Evolutionary conservation across 2,113 vertebrate species (phyloP).

Genomic region (Salvelinus sp.): DNA sequence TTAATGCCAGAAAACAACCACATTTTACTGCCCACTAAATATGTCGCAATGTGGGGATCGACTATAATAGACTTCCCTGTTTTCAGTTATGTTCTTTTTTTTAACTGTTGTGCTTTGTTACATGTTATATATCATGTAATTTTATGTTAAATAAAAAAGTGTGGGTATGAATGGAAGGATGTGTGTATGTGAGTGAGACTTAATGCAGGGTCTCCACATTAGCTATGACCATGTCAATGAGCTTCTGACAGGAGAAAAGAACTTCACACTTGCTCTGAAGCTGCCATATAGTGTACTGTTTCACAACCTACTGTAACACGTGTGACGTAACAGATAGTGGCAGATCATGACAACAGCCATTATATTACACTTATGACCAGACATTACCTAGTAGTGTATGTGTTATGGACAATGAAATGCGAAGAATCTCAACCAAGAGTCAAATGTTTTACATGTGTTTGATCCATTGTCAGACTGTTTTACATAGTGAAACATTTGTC

Average conservation of each 20-base stretch:
- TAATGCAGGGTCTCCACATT: neutral
- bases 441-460: too few relatives aligned
- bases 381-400: neutral
- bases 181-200: neutral
- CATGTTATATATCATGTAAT: constrained; percentile 17
- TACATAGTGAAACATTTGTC: neutral
- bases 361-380: neutral
- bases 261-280: neutral
- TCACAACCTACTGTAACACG: neutral
- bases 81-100: constrained; percentile 20
- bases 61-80: constrained; percentile 15
- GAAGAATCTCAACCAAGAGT: too few relatives aligned
- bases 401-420: constrained; percentile 1
- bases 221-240: neutral
- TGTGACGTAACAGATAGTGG: neutral
- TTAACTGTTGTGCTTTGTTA: constrained; percentile 8
- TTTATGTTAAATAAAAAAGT: constrained; percentile 31
- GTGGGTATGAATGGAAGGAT: neutral
- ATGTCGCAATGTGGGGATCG: constrained; percentile 14
- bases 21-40: neutral
- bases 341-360: too few relatives aligned
- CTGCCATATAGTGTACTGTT: neutral
- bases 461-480: neutral
- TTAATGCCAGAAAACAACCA: neutral
- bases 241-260: neutral